Evolutionary conservation across 2,113 vertebrate genomes (phyloP), one percentile per base, ranked within the genome.

Genomic region (Willisornis vidua): DNA sequence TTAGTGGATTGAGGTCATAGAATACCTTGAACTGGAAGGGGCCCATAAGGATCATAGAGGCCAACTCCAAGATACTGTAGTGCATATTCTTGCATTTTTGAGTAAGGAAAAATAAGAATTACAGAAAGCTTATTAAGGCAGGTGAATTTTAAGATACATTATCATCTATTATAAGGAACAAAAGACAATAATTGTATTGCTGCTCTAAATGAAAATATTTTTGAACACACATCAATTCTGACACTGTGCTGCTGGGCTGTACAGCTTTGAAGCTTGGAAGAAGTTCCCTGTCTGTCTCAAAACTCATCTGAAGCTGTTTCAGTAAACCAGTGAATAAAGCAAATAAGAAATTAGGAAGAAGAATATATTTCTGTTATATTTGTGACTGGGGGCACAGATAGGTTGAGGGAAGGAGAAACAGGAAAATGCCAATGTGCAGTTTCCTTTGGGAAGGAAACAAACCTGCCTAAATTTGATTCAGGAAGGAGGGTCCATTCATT

Each of bases 361-460:
- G 4, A 92, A 17, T 0, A 0, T 37, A 6, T 4, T 76, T 83
- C 25, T 92, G 12, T 45, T 20, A 0, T 14, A 6, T 41, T 58
- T 75, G 17, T 79, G 49, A 28, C 24, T 45, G 10, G 55, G 67
- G 12, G 19, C 43, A 58, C 22, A 46, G 33, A 41, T 31, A 28
- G 74, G 22, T 29, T 2, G 1, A 62, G 31, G 28, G 78, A 55
- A 63, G 45, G 26, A 3, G 41, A 55, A 78, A 4, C 13, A 29
- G 37, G 58, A 58, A 61, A 54, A 70, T 14, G 9, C 7, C 37
- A 48, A 37, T 28, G 10, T 43, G 12, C 10, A 43, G 8, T 39
- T 94, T 76, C 41, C 55, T 57, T 33, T 81, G 10, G 22, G 37
- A 35, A 70, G 41, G 26, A 90, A 51, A 51, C 61, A 73, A 83